Percentiles rank a stretch among this genome's conserved stretches.
Evolutionary conservation across 2,113 vertebrate species (phyloP).

Genomic region (Tretioscincus oriximinensis): DNA sequence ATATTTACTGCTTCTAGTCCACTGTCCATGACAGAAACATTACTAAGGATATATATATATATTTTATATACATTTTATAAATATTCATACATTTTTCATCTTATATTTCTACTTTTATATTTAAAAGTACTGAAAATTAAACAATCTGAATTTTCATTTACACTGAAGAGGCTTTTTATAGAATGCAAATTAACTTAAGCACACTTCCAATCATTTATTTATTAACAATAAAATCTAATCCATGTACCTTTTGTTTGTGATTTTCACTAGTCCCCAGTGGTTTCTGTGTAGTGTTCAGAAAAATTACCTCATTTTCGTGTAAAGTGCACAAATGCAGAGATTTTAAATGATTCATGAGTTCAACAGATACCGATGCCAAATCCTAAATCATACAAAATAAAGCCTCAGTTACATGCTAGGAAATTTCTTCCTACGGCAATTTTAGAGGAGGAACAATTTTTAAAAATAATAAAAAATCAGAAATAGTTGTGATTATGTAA

Average conservation of each 20-base stretch:
- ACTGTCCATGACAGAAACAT: background rate
- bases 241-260: slow-evolving; percentile 66
- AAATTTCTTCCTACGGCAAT: background rate
- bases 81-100: background rate
- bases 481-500: too few relatives aligned
- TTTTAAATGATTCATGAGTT: slow-evolving; percentile 86
- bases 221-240: background rate
- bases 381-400: slow-evolving; percentile 64
- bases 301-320: slow-evolving; percentile 89
- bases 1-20: background rate
- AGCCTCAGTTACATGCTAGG: background rate
- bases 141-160: background rate
- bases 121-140: background rate
- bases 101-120: background rate
- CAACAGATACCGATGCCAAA: slow-evolving; percentile 78
- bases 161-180: background rate
- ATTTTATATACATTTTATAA: too few relatives aligned
- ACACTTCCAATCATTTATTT: background rate
- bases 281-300: slow-evolving; percentile 84
- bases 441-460: too few relatives aligned
- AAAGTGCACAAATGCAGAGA: slow-evolving; percentile 84
- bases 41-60: too few relatives aligned
- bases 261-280: slow-evolving; percentile 64
- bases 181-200: background rate
- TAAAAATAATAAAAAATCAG: background rate